Evolutionary conservation across 2,797 vertebrate genomes (phyloP), one percentile per base, ranked within the genome.

Genomic region (Squalus acanthias): DNA sequence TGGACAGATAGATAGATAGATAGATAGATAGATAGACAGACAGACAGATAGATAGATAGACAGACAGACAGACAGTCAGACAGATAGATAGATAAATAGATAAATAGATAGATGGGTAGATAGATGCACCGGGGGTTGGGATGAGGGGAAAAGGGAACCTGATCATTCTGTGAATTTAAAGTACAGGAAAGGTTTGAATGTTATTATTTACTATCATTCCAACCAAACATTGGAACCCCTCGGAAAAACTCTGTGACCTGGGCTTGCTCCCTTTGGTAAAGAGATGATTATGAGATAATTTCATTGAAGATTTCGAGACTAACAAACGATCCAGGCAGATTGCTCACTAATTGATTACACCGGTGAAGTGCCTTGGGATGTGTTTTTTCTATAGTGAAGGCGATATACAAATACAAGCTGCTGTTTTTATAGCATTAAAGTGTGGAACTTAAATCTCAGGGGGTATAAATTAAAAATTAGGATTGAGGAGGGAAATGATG

Each of bases 381-480:
- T 63, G 57, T 3, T 63, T 13, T 33, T 33, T 63, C 13, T 33
- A 33, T 57, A 91, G 63, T 63, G 13, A 63, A 63, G 29, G 88
- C 29, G 57, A 63, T 91, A 63, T 13, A 60, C 63, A 91, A 91
- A 91, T 17, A 63, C 88, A 91, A n/a, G 87, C 12, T 63, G 57
- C 26, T 91, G 29, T n/a, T 63, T 91, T n/a, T 63, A 17, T 91
- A 63, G 13, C 57, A 17, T n/a, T 91, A 29, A 60, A 91, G 88
- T 63, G 29, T 29, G 29, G 9, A 91, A 26, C 57, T 15, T 33
- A 91, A 91, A 63, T 15, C 88, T n/a, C 26, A 6, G 13, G 29
- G 88, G 88, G 57, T n/a, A 63, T 63, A 63, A 63, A 91, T 91
- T 91, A 63, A 91, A 91, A 91, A 63, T 63, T 91, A n/a, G 26